Evolutionary conservation across 1,140 invertebrate species (phyloP).

Genomic region (Linepithema humile): DNA sequence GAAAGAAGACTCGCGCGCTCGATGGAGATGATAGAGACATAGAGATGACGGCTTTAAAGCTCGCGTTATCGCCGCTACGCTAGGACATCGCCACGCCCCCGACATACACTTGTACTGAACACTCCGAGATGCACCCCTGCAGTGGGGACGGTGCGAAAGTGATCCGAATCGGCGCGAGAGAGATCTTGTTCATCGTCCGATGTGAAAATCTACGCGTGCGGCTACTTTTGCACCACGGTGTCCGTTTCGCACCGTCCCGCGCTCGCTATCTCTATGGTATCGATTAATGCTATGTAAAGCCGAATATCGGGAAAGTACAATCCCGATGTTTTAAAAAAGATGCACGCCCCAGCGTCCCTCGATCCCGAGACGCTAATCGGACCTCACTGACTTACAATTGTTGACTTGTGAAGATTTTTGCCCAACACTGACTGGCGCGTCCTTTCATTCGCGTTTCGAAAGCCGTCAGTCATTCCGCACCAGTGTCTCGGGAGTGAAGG

Average conservation of each 20-base stretch:
- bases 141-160: constrained; percentile 37
- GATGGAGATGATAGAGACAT: not conserved
- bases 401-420: no score
- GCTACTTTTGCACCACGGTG: not conserved
- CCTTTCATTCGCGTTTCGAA: not conserved
- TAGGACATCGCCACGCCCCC: constrained; percentile 55
- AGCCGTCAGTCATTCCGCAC: not conserved
- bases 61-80: not conserved
- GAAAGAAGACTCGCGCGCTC: not conserved
- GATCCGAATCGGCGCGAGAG: not conserved
- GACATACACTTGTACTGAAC: constrained; percentile 59
- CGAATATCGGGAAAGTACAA: constrained; percentile 54
- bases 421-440: no score
- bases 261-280: constrained; percentile 52
- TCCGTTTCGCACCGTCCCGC: constrained; percentile 36
- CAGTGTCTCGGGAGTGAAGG: not conserved
- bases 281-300: constrained; percentile 66
- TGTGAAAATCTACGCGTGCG: not conserved
- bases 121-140: constrained; percentile 65
- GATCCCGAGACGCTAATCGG: not conserved
- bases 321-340: constrained; percentile 51
- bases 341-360: not conserved
- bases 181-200: not conserved
- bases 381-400: not conserved
- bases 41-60: not conserved